A percentile compares a stretch with the other conserved stretches of the same genome.
phyloP scores from a whole-genome alignment of 2,113 vertebrate species.

The Cryptomyrus ogoouensis region DNA sequence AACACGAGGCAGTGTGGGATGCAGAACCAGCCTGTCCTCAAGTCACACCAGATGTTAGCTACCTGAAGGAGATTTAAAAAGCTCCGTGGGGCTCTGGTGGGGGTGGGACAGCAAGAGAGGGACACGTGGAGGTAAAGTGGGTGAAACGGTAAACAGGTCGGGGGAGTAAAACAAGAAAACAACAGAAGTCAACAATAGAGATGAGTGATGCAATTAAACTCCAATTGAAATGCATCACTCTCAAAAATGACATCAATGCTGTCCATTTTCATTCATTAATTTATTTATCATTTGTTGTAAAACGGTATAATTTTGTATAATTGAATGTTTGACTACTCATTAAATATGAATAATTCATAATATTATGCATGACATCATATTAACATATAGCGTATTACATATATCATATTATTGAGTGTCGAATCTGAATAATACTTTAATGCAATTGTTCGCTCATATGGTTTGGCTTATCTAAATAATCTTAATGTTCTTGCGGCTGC shows the following conservation, averaged over 20 bases:
- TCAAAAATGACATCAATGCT: background rate
- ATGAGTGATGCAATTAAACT: background rate
- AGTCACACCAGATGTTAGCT: background rate
- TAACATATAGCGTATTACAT: background rate
- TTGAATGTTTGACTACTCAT: background rate
- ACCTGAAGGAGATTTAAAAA: background rate
- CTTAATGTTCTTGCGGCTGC: background rate
- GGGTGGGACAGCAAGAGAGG: background rate
- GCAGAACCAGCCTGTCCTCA: background rate
- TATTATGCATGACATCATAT: background rate
- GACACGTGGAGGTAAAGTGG: background rate
- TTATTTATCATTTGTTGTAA: background rate
- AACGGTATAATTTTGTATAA: background rate
- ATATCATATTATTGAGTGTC: background rate
- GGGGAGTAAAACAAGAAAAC: background rate
- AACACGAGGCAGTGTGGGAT: background rate
- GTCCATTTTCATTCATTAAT: background rate
- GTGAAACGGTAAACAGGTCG: background rate
- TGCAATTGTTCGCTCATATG: background rate
- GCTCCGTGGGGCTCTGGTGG: background rate
- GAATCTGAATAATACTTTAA: background rate
- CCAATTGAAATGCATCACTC: background rate
- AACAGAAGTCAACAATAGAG: background rate
- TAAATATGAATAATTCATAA: background rate
- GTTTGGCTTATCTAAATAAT: background rate